Base-by-base conservation (phyloP, 2,113 vertebrate species). In the Melozone crissalis region DNA sequence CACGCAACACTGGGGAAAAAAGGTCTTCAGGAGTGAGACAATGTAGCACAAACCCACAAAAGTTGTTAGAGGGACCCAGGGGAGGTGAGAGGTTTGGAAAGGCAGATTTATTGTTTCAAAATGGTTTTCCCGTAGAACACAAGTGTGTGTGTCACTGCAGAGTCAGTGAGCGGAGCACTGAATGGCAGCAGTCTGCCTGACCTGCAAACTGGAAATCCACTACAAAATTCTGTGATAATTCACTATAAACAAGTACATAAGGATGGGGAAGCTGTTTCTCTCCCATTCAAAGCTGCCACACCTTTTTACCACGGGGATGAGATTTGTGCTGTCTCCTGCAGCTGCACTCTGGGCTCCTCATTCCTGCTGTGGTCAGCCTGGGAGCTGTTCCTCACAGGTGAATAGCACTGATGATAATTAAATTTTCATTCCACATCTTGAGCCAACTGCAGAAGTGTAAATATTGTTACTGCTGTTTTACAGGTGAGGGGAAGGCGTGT, bases 371-470 rank as follows among this genome's bases (percentile, higher is more conserved):
- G 3, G 52, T 47, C 68, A 37, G 76, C 33, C 65, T 15, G 0
- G 21, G 79, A 90, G 68, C 44, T 41, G 57, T 26, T 92, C 75
- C 75, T 90, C 3, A 16, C 65, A 63, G 1, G 41, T 21, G 4
- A 91, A 57, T 33, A 37, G 54, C 35, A 7, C 83, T 55, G 67
- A 35, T 86, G 67, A 41, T 79, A 93, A 79, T 83, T 88, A 91
- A 68, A 26, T 78, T 92, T 93, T 84, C 61, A 58, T 78, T 93
- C 62, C 5, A 12, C 20, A 5, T 46, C 73, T 17, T 61, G 61
- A 94, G 86, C 83, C 83, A 81, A 23, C 41, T 76, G 76, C 69
- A 72, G 57, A 68, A 94, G 72, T 72, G 54, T 89, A 87, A 89
- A 74, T 82, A 91, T 78, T 81, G 62, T 92, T 88, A 54, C n/a